Evolutionary conservation across 2,888 invertebrate genomes (phyloP).

Genomic region (Leptinotarsa rubiginosa): DNA sequence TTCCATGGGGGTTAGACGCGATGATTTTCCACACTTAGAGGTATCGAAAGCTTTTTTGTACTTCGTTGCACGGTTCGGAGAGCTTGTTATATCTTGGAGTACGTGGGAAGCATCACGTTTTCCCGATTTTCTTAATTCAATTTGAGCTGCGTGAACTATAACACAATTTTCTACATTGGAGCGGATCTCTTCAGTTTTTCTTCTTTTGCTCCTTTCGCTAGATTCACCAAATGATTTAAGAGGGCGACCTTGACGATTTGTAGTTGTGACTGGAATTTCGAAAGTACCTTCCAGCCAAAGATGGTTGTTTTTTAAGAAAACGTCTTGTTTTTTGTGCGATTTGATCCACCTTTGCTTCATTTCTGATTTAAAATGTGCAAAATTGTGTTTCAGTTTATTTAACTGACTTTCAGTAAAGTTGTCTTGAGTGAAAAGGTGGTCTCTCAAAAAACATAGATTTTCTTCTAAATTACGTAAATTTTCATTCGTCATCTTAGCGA

Average conservation of each 20-base stretch:
- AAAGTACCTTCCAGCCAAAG: slow-evolving; percentile 22
- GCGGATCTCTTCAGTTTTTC: slow-evolving; percentile 28
- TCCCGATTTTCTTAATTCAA: slow-evolving; percentile 1
- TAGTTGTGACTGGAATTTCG: slow-evolving; percentile 18
- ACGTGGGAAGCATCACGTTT: slow-evolving; percentile 21
- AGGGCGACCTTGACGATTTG: slow-evolving; percentile 25
- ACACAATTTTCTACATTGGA: slow-evolving; percentile 21
- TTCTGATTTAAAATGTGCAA: too few species aligned
- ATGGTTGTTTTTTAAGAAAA: too few species aligned
- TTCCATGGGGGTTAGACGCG: slow-evolving; percentile 23
- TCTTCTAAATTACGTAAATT: too few species aligned
- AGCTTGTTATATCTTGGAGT: slow-evolving; percentile 20
- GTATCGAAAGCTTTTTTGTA: slow-evolving; percentile 28
- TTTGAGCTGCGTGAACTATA: slow-evolving; percentile 11
- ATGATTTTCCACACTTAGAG: not conserved
- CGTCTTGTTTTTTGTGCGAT: too few species aligned
- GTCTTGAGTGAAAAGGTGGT: too few species aligned
- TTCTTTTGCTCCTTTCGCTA: slow-evolving; percentile 30
- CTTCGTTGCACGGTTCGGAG: slow-evolving; percentile 23
- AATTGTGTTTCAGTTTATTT: too few species aligned
- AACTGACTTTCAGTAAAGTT: too few species aligned
- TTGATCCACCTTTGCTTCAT: too few species aligned
- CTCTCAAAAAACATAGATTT: too few species aligned
- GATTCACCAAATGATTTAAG: slow-evolving; percentile 24
- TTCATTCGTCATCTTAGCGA: too few species aligned